Conservation (phyloP, 2,113 vertebrate species). For the Pterophyllum scalare region DNA sequence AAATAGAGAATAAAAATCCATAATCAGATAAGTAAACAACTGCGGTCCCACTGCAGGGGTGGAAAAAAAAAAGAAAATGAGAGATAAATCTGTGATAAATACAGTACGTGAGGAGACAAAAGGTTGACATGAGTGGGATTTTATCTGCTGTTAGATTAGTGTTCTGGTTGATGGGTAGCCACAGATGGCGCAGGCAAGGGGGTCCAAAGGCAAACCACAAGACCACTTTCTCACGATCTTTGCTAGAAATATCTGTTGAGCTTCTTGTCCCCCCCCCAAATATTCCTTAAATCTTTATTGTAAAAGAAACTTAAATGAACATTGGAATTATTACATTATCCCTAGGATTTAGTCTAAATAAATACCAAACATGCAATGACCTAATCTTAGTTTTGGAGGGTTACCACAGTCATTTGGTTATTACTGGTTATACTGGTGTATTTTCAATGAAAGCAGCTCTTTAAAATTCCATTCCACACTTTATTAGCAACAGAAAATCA, state of each 20-base stretch:
- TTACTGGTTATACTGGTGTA: slow-evolving; percentile 37
- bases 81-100: slow-evolving; percentile 72
- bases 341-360: neutral
- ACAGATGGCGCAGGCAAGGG: slow-evolving; percentile 71
- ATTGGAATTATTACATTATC: neutral
- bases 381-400: slow-evolving; percentile 4
- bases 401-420: neutral
- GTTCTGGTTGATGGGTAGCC: slow-evolving; percentile 80
- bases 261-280: neutral
- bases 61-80: slow-evolving; percentile 22
- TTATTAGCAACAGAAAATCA: slow-evolving; percentile 45
- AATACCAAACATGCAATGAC: neutral
- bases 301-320: neutral
- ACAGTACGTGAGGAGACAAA: slow-evolving; percentile 73
- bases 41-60: slow-evolving; percentile 30
- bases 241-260: neutral
- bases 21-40: slow-evolving; percentile 66
- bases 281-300: neutral
- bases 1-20: slow-evolving; percentile 43
- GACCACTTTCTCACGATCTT: slow-evolving; percentile 72
- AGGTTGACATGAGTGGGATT: slow-evolving; percentile 56
- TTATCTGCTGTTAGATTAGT: slow-evolving; percentile 73
- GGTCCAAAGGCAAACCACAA: slow-evolving; percentile 61
- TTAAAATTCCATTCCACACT: slow-evolving; percentile 31
- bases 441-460: slow-evolving; percentile 21